Base-by-base conservation (phyloP, 2,888 invertebrate genomes). In the Idaea biselata region DNA sequence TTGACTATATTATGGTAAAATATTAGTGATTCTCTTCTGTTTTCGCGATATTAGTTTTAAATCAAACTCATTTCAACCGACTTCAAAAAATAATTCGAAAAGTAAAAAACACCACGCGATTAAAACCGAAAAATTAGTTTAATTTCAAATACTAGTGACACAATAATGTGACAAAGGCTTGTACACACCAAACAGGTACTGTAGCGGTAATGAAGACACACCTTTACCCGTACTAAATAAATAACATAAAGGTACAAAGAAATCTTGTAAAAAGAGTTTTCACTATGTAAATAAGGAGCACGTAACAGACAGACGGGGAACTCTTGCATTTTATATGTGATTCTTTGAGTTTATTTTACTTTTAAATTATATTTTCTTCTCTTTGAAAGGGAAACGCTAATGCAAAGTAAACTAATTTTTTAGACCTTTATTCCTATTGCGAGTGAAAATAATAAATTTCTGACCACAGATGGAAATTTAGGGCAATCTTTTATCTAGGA, bases 201-300 rank as follows among this genome's bases (percentile, higher is more conserved):
- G 44, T 14, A 6, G 14, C 44, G 11, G 44, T 1, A 8, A 44
- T 44, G 44, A 44, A 32, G 32, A 44, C 44, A 14, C 11, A 44
- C 44, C 11, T 44, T 44, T 7, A 44, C 44, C 14, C 44, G 44
- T 44, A 44, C 44, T 44, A 44, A 44, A 44, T 44, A 44, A 44
- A 44, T 44, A 44, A 44, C 44, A 44, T 7, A 44, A 44, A 44
- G 44, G 44, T 8, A 44, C 44, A 44, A 44, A 44, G 44, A 44
- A 44, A 44, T 44, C 44, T 44, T 44, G 44, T 44, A 44, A 44
- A 44, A 44, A 44, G 44, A 44, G 44, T 44, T 44, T 44, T 44
- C 44, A 44, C 44, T 44, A 44, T 44, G 44, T 44, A 44, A 44
- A 44, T 44, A 44, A 44, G 44, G 11, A 8, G 6, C 14, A 44